These are phyloP conservation scores for Lepidochrysops patricia DNA, from an alignment of 2,888 invertebrate species.

Conservation along the genomic window DNA sequence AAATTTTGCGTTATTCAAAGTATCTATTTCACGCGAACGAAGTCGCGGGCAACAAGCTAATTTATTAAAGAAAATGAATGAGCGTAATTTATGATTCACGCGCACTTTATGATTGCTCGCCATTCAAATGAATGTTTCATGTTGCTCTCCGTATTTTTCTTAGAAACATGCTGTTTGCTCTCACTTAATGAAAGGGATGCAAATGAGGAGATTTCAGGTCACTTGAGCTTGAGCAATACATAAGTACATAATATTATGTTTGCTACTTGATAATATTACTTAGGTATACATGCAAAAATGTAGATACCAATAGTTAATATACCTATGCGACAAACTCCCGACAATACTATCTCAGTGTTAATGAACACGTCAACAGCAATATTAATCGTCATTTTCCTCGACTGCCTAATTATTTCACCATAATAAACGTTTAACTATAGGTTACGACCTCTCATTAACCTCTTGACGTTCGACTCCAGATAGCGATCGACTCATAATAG, in stretches of 20 bases:
- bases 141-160: not conserved
- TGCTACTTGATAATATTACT: too few species aligned
- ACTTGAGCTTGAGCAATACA: too few species aligned
- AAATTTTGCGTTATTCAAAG: too few species aligned
- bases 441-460: not conserved
- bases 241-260: too few species aligned
- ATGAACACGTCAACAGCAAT: not conserved
- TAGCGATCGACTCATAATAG: constrained; percentile 1
- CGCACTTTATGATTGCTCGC: not conserved
- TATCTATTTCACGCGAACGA: too few species aligned
- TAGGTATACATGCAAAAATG: too few species aligned
- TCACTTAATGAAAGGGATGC: too few species aligned
- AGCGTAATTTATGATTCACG: constrained; percentile 22
- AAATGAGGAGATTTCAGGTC: too few species aligned
- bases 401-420: not conserved
- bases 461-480: not conserved
- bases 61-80: constrained; percentile 53
- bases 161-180: too few species aligned
- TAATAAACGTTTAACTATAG: not conserved
- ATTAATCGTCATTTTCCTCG: not conserved
- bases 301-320: too few species aligned
- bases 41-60: too few species aligned
- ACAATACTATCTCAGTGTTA: not conserved
- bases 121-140: not conserved
- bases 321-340: not conserved